Evolutionary conservation across 2,113 vertebrate genomes (phyloP).

Genomic region (Penelope pileata): DNA sequence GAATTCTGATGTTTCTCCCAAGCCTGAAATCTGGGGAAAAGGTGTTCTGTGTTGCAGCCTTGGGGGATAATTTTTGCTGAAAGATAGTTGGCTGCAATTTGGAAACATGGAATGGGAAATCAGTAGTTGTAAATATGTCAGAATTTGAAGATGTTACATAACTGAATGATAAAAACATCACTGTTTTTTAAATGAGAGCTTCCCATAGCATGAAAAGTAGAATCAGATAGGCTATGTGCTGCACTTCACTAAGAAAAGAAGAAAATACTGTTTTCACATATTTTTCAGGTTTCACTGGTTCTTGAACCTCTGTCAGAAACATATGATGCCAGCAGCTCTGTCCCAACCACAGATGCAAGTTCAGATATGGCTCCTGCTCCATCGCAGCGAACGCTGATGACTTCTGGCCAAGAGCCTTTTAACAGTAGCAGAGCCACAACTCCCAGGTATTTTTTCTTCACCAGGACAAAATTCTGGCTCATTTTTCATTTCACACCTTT

Average conservation of each 20-base stretch:
- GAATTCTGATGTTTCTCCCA: not conserved
- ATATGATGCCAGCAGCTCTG: conserved; percentile 79
- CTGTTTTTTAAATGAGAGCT: not conserved
- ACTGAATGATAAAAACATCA: not conserved
- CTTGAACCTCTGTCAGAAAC: conserved; percentile 87
- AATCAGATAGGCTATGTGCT: not conserved
- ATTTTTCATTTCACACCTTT: not conserved
- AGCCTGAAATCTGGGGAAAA: not conserved
- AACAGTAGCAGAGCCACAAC: conserved; percentile 69
- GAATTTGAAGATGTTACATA: not conserved
- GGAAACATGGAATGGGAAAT: not conserved
- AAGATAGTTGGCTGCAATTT: not conserved
- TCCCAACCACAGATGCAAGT: conserved; percentile 69
- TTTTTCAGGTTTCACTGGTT: conserved; percentile 84
- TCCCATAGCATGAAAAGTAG: rapidly evolving
- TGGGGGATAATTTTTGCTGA: not conserved
- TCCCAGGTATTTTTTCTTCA: conserved; percentile 77
- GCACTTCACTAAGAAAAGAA: not conserved
- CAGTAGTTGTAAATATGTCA: not conserved
- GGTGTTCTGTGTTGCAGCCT: not conserved
- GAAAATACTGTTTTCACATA: rapidly evolving
- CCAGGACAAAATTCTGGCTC: not conserved
- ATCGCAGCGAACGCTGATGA: not conserved
- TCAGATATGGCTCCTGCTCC: conserved; percentile 40
- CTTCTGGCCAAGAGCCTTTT: conserved; percentile 59